Percentiles rank a stretch among this genome's conserved stretches.
Evolutionary conservation across 2,888 invertebrate genomes (phyloP).

Genomic region (Caenorhabditis sp.): DNA sequence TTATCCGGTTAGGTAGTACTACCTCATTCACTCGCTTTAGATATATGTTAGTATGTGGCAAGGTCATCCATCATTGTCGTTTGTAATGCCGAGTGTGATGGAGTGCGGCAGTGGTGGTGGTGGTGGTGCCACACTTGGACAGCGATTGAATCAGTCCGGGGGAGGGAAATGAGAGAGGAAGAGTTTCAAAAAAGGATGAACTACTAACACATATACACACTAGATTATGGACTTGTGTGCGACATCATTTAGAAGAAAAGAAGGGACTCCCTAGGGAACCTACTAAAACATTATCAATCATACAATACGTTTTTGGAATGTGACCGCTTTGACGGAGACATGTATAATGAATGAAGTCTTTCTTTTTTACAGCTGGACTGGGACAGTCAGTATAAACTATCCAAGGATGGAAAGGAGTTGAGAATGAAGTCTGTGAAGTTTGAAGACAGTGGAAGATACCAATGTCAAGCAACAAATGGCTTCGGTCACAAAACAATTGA

Average conservation of each 20-base stretch:
- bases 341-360: constrained; percentile 20
- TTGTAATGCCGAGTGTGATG: constrained; percentile 68
- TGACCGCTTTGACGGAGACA: constrained; percentile 9
- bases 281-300: constrained; percentile 62
- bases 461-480: constrained; percentile 81
- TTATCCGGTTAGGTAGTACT: constrained; percentile 48
- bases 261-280: constrained; percentile 33
- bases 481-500: constrained; percentile 80
- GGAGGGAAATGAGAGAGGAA: constrained; percentile 16
- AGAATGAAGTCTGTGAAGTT: constrained; percentile 76
- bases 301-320: constrained; percentile 56
- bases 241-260: constrained; percentile 44
- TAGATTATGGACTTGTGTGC: constrained; percentile 56
- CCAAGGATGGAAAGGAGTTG: constrained; percentile 77
- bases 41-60: constrained; percentile 66
- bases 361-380: constrained; percentile 70
- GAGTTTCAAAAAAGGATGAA: constrained; percentile 62
- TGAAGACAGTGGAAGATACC: constrained; percentile 79
- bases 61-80: constrained; percentile 71
- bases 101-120: constrained; percentile 58
- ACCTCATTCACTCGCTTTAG: constrained; percentile 63
- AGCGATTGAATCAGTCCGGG: constrained; percentile 64
- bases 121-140: constrained; percentile 45
- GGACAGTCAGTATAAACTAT: constrained; percentile 76
- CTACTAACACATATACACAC: constrained; percentile 40